Base-by-base conservation (phyloP, 1,140 invertebrate genomes). In the Drosophila guanche region DNA sequence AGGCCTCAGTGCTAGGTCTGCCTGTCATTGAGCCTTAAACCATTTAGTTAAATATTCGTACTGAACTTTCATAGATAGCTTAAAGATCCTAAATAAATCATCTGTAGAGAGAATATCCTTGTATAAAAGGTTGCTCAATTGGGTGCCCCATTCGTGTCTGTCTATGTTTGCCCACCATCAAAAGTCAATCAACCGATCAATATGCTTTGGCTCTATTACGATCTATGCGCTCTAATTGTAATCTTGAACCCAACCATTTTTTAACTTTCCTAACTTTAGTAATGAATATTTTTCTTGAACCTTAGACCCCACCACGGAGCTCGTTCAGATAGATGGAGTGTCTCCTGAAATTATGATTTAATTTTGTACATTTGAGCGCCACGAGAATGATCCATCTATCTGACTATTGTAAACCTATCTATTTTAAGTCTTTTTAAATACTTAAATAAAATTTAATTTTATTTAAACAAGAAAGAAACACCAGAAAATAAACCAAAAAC, bases 371-470 rank as follows among this genome's bases (percentile, higher is more conserved):
- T 67, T 59, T 43, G 20, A 57, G 41, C 10, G 47, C 43, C 43
- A 37, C n/a, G 10, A 45, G 56, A 60, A 59, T 73, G 62, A 73
- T 73, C 52, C 71, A n/a, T 47, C 23, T 85, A 53, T 45, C 45
- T 54, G 12, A 52, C 42, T 4, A 16, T 33, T 22, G 43, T 10
- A 45, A 55, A 37, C 50, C 61, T 58, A 69, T 69, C 58, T 58
- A 69, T 69, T 71, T 57, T 86, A 80, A 85, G 70, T 42, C 45
- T 63, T 60, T 69, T 76, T 48, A 48, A 68, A 69, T 76, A 86
- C 60, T 75, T 88, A 85, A 86, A 81, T 85, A 88, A 85, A 85
- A 85, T 85, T 47, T 51, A 67, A 85, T 81, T 80, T 85, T 86
- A 88, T 86, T 85, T 81, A 86, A 72, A 62, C 46, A 43, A 67